phyloP scores from a whole-genome alignment of 2,888 invertebrate species.

The Limulus polyphemus region DNA sequence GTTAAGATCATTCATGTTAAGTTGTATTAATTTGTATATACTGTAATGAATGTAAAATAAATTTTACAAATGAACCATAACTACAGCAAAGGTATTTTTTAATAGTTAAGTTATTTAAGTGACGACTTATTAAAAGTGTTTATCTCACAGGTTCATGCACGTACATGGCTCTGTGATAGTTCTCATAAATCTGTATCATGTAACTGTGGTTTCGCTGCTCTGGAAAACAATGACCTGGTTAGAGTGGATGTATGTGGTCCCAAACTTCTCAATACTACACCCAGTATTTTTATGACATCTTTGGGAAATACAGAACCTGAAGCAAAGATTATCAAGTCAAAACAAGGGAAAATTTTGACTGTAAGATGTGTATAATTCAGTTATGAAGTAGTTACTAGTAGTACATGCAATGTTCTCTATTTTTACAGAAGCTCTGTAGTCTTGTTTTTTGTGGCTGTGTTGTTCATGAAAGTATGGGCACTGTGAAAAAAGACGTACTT shows the following conservation, averaged over 20 bases:
- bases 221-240: conserved; percentile 1
- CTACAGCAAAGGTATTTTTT: too few species aligned
- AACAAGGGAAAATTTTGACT: conserved; percentile 1
- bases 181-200: background rate
- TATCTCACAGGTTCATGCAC: conserved; percentile 1
- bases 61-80: too few species aligned
- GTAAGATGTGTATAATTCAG: background rate
- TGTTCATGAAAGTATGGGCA: too few species aligned
- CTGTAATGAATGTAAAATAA: too few species aligned
- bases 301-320: background rate
- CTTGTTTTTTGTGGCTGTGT: too few species aligned
- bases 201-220: conserved; percentile 2
- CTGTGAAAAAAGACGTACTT: too few species aligned
- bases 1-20: too few species aligned
- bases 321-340: conserved; percentile 1
- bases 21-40: too few species aligned
- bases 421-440: too few species aligned
- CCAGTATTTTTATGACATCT: background rate
- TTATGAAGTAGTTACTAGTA: too few species aligned
- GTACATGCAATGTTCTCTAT: too few species aligned
- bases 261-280: background rate
- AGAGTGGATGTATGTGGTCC: background rate
- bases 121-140: background rate
- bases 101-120: too few species aligned
- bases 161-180: background rate